Percentiles rank a stretch among this genome's conserved stretches.
These are phyloP conservation scores for Globia sparganii DNA, from an alignment of 2,888 invertebrate species.

Conservation along the genomic window DNA sequence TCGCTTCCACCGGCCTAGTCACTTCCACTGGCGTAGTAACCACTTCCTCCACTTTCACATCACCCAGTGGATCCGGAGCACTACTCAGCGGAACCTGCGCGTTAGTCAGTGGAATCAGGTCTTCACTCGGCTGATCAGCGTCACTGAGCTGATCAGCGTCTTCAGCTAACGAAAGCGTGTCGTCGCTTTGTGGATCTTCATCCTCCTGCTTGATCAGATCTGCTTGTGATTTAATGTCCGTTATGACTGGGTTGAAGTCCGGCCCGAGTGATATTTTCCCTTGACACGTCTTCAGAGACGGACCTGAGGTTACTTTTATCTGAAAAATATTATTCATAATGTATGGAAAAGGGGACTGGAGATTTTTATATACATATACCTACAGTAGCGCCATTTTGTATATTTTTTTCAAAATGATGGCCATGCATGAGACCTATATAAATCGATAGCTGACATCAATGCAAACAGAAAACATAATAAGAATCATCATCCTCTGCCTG, in stretches of 20 bases:
- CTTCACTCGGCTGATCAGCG: neutral
- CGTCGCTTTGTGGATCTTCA: conserved; percentile 1
- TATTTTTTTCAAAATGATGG: too few relatives aligned
- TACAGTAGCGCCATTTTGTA: too few relatives aligned
- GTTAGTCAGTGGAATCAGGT: conserved; percentile 13
- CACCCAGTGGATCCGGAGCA: conserved; percentile 2
- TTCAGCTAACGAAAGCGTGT: neutral
- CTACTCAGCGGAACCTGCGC: neutral
- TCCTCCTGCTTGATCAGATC: neutral
- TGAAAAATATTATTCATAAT: neutral
- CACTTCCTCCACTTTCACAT: neutral
- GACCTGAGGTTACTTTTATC: conserved; percentile 8
- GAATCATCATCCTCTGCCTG: too few relatives aligned
- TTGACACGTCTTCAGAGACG: neutral
- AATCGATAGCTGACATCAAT: too few relatives aligned
- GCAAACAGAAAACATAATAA: too few relatives aligned
- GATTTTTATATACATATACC: too few relatives aligned
- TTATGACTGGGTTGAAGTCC: neutral
- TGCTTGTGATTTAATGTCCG: neutral
- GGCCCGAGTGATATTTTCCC: neutral
- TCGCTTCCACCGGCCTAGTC: neutral
- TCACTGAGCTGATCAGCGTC: conserved; percentile 15
- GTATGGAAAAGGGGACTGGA: too few relatives aligned
- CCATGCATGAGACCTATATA: too few relatives aligned
- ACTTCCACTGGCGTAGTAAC: neutral